Conservation (phyloP, 2,888 invertebrate species). For the Helleia helle region DNA sequence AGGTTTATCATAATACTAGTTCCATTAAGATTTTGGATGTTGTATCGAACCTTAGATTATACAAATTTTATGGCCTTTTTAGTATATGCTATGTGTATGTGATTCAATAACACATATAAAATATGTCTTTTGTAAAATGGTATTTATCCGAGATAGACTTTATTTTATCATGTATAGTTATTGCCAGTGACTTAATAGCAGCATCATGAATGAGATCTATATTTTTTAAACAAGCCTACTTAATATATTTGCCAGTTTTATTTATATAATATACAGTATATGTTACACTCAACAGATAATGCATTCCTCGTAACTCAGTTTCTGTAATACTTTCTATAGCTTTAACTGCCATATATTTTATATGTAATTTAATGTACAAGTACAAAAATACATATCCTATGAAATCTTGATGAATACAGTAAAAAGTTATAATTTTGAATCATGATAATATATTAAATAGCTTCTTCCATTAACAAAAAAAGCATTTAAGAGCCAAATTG, state of each 20-base stretch:
- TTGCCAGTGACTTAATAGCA: background rate
- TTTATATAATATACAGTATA: background rate
- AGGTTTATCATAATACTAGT: too few species aligned
- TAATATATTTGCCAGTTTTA: background rate
- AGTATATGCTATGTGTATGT: too few species aligned
- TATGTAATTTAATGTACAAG: background rate
- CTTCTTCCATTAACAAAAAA: background rate
- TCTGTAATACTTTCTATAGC: background rate
- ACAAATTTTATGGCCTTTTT: too few species aligned
- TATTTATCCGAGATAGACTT: too few species aligned
- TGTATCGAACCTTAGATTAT: too few species aligned
- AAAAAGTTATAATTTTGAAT: background rate
- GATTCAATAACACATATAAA: too few species aligned
- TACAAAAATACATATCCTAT: background rate
- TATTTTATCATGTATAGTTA: too few species aligned
- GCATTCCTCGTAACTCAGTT: background rate
- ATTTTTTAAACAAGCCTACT: background rate
- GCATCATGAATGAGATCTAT: background rate
- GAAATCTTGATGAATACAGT: background rate
- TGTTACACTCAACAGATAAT: background rate
- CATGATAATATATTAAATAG: background rate
- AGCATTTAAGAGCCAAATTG: background rate
- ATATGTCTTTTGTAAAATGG: too few species aligned
- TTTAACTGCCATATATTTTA: background rate
- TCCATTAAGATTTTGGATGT: too few species aligned